These are phyloP conservation scores for Bryconaethiops microstoma DNA, from an alignment of 2,797 vertebrate species.

Conservation along the genomic window DNA sequence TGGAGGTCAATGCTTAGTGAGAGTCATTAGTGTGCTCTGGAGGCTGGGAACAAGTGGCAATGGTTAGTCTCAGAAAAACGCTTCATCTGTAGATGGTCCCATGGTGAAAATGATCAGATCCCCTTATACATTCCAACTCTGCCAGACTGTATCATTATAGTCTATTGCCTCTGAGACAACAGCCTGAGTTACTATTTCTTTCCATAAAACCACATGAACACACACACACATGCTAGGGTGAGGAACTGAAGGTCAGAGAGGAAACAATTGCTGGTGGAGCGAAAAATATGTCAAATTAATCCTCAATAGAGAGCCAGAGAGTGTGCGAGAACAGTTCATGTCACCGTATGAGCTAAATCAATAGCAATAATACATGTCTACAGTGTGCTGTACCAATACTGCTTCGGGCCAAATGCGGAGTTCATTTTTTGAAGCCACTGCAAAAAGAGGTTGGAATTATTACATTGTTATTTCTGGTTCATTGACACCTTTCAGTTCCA, in stretches of 20 bases:
- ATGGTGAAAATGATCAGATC: slow-evolving; percentile 24
- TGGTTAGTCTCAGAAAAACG: neutral
- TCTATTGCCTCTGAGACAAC: slow-evolving; percentile 7
- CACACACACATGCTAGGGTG: slow-evolving; percentile 8
- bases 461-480: neutral
- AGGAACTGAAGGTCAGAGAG: slow-evolving; percentile 33
- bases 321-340: slow-evolving; percentile 10
- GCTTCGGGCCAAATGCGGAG: slow-evolving; percentile 30
- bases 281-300: slow-evolving; percentile 15
- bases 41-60: slow-evolving; percentile 16
- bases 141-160: slow-evolving; percentile 5
- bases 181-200: slow-evolving; percentile 13
- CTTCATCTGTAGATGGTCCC: slow-evolving; percentile 20
- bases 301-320: slow-evolving; percentile 12
- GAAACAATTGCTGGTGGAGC: slow-evolving; percentile 37
- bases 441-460: neutral
- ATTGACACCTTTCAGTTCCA: neutral
- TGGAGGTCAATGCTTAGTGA: slow-evolving; percentile 30
- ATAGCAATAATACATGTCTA: slow-evolving; percentile 21
- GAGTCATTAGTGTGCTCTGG: slow-evolving; percentile 36
- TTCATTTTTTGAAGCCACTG: slow-evolving; percentile 20
- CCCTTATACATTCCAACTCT: slow-evolving; percentile 7
- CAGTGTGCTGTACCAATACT: neutral
- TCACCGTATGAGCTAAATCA: slow-evolving; percentile 39
- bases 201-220: slow-evolving; percentile 1